Base-by-base conservation (phyloP, 2,113 vertebrate species). In the Spea bombifrons region DNA sequence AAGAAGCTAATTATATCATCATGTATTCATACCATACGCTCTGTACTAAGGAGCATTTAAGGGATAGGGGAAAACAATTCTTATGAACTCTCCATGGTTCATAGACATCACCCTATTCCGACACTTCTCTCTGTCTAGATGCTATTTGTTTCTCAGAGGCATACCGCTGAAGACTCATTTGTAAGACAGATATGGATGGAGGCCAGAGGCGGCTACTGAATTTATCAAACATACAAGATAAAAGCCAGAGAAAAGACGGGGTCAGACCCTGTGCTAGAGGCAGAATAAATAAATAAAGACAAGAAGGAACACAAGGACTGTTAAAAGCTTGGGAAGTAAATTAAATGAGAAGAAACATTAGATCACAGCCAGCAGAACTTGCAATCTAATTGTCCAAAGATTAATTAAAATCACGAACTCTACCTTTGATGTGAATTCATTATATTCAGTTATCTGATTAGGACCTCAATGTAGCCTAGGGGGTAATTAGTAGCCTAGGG, bases 161-260 rank as follows among this genome's bases (percentile, higher is more conserved):
- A 61, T 72, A 68, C 15, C 64, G 61, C 61, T 45, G 49, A 72
- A 55, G 61, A 64, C 59, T 55, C 69, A 77, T 78, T 78, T 78
- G 76, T 65, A 55, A 66, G 68, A 78, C 69, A 72, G 76, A 78
- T 78, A 78, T 63, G 49, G 47, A 71, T 66, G 46, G 49, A 65
- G 76, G 76, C 46, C 68, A 71, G 69, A 64, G 69, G 76, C 47
- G 47, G 16, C 69, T 72, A 78, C 57, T 55, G 61, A 72, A 78
- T 78, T 72, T 78, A 78, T 78, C 69, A 78, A 78, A 72, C 59
- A 72, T 72, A 78, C 69, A 78, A 78, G 69, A 78, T 72, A 78
- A 78, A 72, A 78, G 68, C 69, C 7, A 45, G 30, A 66, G n/a
- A 65, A 66, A 16, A 46, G 72, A 48, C 46, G 69, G 76, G 69